phyloP scores from a whole-genome alignment of 2,113 vertebrate species.

The Actenoides lindsayi region DNA sequence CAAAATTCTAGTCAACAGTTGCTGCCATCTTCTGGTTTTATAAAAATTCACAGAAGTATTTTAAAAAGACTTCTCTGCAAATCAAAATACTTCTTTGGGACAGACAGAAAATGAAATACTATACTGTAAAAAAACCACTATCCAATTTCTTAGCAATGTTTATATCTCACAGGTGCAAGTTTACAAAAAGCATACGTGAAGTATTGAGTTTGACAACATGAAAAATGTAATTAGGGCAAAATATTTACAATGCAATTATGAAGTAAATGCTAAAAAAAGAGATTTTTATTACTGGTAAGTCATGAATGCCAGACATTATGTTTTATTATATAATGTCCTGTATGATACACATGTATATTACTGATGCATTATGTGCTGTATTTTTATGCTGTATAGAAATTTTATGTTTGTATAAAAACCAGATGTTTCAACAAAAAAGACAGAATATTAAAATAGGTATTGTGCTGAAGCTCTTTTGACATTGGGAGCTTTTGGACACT shows the following conservation, averaged over 20 bases:
- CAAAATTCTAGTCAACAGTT: slow-evolving; percentile 27
- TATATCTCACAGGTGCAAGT: neutral
- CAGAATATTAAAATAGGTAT: neutral
- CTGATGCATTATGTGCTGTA: neutral
- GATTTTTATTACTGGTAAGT: neutral
- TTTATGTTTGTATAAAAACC: neutral
- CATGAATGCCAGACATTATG: neutral
- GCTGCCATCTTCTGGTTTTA: slow-evolving; percentile 78
- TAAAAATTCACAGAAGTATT: slow-evolving; percentile 12
- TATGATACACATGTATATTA: neutral
- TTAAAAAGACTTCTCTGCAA: neutral
- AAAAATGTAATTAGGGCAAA: neutral
- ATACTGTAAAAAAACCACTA: neutral
- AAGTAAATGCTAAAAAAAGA: neutral
- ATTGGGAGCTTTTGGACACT: neutral
- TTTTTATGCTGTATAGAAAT: neutral
- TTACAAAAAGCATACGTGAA: neutral
- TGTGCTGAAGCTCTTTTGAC: neutral
- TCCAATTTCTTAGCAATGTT: neutral
- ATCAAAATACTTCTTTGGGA: neutral
- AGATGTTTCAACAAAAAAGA: neutral
- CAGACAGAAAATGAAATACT: neutral
- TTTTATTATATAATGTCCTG: neutral
- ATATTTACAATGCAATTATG: neutral
- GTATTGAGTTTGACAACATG: neutral